phyloP scores from a whole-genome alignment of 2,888 invertebrate genomes.

The Thysanoteuthis rhombus region DNA sequence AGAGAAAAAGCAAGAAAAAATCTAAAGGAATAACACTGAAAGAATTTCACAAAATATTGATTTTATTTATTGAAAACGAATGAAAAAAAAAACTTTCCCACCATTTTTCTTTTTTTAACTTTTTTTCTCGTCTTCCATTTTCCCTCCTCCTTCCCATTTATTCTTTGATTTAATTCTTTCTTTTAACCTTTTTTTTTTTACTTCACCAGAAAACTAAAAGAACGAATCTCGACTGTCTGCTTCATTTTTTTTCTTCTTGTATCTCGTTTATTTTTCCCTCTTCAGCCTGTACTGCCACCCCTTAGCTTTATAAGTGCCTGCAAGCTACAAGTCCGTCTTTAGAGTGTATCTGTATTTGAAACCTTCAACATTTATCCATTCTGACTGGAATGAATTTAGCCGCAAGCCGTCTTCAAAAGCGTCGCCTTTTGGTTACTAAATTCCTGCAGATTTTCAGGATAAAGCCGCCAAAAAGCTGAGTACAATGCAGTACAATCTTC shows the following conservation, averaged over 20 bases:
- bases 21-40: neutral
- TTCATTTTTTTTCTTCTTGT: neutral
- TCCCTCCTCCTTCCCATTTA: neutral
- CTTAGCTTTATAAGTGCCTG: neutral
- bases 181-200: neutral
- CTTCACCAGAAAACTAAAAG: neutral
- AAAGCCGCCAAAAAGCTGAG: conserved; percentile 27
- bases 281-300: neutral
- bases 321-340: neutral
- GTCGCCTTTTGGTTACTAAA: conserved; percentile 20
- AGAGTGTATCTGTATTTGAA: neutral
- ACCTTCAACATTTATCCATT: conserved; percentile 27
- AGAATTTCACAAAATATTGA: neutral
- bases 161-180: neutral
- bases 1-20: neutral
- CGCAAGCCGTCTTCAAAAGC: conserved; percentile 16
- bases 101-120: neutral
- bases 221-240: neutral
- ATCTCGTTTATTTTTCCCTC: neutral
- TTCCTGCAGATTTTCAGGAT: conserved; percentile 16
- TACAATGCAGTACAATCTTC: conserved; percentile 20
- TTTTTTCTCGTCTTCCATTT: neutral
- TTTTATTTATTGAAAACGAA: neutral
- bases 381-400: conserved; percentile 20
- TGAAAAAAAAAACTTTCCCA: neutral